Conservation (phyloP, 2,888 invertebrate genomes). For the Sussaba pulchella region DNA sequence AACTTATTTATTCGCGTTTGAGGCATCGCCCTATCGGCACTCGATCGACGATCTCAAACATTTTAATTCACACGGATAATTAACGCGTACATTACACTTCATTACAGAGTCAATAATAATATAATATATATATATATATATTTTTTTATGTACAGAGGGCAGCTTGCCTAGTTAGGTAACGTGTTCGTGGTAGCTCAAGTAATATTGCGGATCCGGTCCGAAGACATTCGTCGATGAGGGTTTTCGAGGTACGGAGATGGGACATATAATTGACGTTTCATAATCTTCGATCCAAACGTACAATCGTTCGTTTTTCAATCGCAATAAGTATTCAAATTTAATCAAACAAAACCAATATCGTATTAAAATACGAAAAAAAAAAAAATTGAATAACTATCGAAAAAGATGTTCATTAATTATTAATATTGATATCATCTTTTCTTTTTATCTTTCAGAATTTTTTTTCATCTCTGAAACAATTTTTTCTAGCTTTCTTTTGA, state of each 20-base stretch:
- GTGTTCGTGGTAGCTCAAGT: constrained; percentile 75
- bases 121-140: constrained; percentile 59
- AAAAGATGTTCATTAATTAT: too few species aligned
- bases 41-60: constrained; percentile 15
- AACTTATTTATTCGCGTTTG: constrained; percentile 57
- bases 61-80: constrained; percentile 78
- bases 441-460: too few species aligned
- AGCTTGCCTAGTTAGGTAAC: constrained; percentile 79
- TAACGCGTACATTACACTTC: constrained; percentile 82
- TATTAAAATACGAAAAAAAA: too few species aligned
- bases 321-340: too few species aligned
- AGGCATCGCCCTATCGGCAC: constrained; percentile 51
- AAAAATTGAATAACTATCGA: too few species aligned
- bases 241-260: not conserved
- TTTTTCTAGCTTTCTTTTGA: not conserved
- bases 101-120: constrained; percentile 81
- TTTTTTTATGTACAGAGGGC: constrained; percentile 82
- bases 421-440: too few species aligned
- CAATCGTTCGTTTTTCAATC: too few species aligned
- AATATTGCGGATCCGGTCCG: constrained; percentile 69
- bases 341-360: too few species aligned
- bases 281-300: too few species aligned
- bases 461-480: too few species aligned
- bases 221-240: constrained; percentile 57
- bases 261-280: constrained; percentile 61